These are phyloP conservation scores for Ennomos quercinarius DNA, from an alignment of 2,888 invertebrate genomes.

Conservation along the genomic window DNA sequence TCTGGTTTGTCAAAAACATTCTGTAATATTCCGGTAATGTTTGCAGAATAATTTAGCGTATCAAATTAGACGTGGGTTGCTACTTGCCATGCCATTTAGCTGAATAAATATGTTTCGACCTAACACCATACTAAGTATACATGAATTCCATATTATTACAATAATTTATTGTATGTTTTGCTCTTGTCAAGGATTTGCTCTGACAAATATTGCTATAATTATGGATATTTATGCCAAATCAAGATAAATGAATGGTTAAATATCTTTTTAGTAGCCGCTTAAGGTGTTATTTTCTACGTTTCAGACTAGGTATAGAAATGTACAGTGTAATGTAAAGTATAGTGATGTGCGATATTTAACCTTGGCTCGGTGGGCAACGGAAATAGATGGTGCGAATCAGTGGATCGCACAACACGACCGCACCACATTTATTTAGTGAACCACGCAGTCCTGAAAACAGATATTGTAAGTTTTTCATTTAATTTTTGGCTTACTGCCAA, in stretches of 20 bases:
- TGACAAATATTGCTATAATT: constrained; percentile 22
- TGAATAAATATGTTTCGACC: constrained; percentile 4
- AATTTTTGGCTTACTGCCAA: constrained; percentile 15
- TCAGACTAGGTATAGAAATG: too few species aligned
- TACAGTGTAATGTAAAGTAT: not conserved
- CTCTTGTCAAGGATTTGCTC: not conserved
- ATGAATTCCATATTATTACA: constrained; percentile 11
- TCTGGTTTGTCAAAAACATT: not conserved
- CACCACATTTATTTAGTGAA: constrained; percentile 18
- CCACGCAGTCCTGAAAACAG: constrained; percentile 2
- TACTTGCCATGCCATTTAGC: constrained; percentile 14
- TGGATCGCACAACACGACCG: constrained; percentile 28
- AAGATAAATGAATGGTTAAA: constrained; percentile 22
- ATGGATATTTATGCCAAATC: constrained; percentile 36
- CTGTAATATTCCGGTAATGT: not conserved
- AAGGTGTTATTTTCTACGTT: constrained; percentile 18
- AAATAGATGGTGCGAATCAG: constrained; percentile 49
- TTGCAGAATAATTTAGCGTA: constrained; percentile 11
- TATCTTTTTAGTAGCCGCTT: constrained; percentile 12
- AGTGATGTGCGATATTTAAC: constrained; percentile 38
- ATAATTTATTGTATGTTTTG: constrained; percentile 7
- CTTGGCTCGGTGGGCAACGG: constrained; percentile 41
- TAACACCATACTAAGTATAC: not conserved
- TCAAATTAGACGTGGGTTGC: constrained; percentile 14
- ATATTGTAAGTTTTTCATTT: constrained; percentile 6